Evolutionary conservation across 2,797 vertebrate genomes (phyloP).

Genomic region (Acipenser oxyrinchus): DNA sequence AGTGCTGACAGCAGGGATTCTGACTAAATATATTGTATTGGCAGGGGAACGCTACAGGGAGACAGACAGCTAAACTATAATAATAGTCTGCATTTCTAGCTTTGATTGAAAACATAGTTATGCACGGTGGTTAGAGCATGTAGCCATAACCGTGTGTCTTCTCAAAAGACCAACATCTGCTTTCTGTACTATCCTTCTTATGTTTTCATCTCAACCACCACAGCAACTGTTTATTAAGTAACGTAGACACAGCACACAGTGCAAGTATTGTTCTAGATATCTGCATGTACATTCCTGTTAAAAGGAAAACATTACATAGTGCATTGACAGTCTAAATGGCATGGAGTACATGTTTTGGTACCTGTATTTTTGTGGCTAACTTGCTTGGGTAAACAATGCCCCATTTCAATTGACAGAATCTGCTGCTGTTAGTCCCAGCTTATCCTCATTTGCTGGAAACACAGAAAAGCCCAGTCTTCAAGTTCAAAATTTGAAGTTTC

Average conservation of each 20-base stretch:
- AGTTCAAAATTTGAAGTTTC: too few relatives aligned
- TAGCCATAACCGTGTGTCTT: slow-evolving; percentile 10
- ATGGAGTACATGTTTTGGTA: too few relatives aligned
- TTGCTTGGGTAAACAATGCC: too few relatives aligned
- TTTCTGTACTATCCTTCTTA: slow-evolving; percentile 5
- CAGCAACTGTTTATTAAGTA: neutral
- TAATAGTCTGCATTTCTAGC: slow-evolving; percentile 24
- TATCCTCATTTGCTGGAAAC: too few relatives aligned
- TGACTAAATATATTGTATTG: slow-evolving; percentile 23
- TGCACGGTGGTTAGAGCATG: slow-evolving; percentile 28
- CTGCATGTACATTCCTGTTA: neutral
- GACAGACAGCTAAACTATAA: slow-evolving; percentile 19
- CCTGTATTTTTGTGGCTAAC: too few relatives aligned
- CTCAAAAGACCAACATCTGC: neutral
- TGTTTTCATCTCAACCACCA: neutral
- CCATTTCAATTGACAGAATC: too few relatives aligned
- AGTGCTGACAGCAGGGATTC: slow-evolving; percentile 22
- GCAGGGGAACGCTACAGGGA: slow-evolving; percentile 14
- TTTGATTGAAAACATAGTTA: slow-evolving; percentile 28
- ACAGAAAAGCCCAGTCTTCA: too few relatives aligned
- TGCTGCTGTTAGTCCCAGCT: too few relatives aligned
- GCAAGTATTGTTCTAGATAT: neutral
- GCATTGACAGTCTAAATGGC: too few relatives aligned
- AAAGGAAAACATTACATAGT: neutral
- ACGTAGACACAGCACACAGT: neutral